Evolutionary conservation across 2,113 vertebrate species (phyloP).

Genomic region (Vulpes ferrilata): DNA sequence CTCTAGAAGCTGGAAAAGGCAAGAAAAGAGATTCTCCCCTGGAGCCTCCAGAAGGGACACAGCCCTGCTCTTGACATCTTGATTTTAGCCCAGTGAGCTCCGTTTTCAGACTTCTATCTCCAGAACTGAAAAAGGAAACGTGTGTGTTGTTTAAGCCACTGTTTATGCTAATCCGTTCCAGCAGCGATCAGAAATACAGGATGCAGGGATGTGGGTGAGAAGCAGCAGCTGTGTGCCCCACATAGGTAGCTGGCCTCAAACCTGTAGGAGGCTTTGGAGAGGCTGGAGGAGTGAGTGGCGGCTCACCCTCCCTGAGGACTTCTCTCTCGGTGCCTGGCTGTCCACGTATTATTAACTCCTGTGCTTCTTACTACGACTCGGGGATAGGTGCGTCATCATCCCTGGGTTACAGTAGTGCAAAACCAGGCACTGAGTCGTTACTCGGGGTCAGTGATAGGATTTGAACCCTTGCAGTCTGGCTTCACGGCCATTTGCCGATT

Average conservation of each 20-base stretch:
- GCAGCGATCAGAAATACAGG: background rate
- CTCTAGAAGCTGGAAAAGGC: background rate
- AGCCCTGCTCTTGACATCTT: background rate
- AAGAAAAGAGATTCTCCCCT: background rate
- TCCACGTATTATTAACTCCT: accelerated
- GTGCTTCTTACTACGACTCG: background rate
- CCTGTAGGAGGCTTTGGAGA: background rate
- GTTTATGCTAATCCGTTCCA: background rate
- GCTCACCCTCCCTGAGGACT: background rate
- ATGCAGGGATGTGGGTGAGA: background rate
- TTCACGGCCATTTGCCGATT: background rate
- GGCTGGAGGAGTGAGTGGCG: accelerated
- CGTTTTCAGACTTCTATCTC: background rate
- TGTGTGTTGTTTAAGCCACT: background rate
- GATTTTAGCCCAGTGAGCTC: background rate
- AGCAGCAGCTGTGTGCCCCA: background rate
- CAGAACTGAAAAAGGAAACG: background rate
- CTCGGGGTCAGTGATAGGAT: background rate
- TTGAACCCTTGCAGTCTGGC: background rate
- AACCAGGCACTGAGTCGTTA: background rate
- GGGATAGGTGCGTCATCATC: no score
- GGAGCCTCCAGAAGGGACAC: background rate
- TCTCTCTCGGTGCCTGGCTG: background rate
- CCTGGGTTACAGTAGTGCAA: background rate
- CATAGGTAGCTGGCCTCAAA: background rate